Base-by-base conservation (phyloP, 2,113 vertebrate species). In the Rhynchopsitta pachyrhyncha region DNA sequence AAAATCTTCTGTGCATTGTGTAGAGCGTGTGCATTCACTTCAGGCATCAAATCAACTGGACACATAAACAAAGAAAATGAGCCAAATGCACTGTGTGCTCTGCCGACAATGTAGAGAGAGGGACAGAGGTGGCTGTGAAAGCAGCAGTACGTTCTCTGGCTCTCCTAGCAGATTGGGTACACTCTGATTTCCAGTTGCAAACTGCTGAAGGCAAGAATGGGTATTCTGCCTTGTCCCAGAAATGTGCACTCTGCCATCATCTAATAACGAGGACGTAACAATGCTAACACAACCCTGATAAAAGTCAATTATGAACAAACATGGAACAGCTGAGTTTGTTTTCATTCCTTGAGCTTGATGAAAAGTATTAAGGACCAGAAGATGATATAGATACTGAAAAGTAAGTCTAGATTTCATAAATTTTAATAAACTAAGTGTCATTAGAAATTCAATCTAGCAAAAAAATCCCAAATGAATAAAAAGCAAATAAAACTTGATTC, bases 401-500 rank as follows among this genome's bases (percentile, higher is more conserved):
- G 49, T 75, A 88, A 84, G 88, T 37, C 29, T 57, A 83, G 28
- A 42, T 83, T 96, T 93, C 64, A 64, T 44, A 82, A 37, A 83
- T 82, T 68, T 92, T 79, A 94, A 94, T 95, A 92, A 92, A 55
- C 2, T 0, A 75, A 88, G 35, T 70, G 52, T 88, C 92, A 88
- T 83, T 87, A 76, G 88, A 84, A 96, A 92, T 69, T 92, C 19
- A 73, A 82, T 90, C 86, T 82, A 55, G 59, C 68, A 62, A 52
- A 94, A 92, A 62, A 91, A 79, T 52, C 35, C 68, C 47, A n/a
- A 66, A 93, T 49, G 86, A 95, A 86, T 68, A 82, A 84, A 93
- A 95, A 87, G n/a, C 60, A 91, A 97, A 84, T 68, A 94, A 93
- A 93, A 41, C 55, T 76, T 49, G 24, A n/a, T 92, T 93, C 92